Evolutionary conservation across 2,888 invertebrate genomes (phyloP).

Genomic region (Leptarthrus brevirostris): DNA sequence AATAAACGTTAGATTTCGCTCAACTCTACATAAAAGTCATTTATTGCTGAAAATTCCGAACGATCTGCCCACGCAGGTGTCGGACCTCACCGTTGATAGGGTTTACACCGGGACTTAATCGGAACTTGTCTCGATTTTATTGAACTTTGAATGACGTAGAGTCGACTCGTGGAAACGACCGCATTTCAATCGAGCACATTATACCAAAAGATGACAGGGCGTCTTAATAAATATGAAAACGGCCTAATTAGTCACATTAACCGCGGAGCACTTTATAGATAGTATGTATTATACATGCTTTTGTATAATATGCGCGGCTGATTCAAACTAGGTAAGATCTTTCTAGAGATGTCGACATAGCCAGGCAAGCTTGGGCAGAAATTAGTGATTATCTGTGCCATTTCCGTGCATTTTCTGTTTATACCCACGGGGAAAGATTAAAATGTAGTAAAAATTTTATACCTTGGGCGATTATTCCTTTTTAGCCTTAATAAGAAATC

Average conservation of each 20-base stretch:
- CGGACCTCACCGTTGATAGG: not conserved
- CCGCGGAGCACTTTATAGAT: too few relatives aligned
- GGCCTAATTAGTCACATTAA: slow-evolving; percentile 35
- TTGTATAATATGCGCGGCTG: too few relatives aligned
- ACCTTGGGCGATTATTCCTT: too few relatives aligned
- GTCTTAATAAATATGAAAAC: not conserved
- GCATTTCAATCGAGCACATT: not conserved
- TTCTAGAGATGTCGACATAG: too few relatives aligned
- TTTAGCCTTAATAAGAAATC: not conserved
- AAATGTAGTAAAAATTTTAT: slow-evolving; percentile 30
- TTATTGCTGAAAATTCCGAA: slow-evolving; percentile 40
- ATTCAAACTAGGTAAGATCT: too few relatives aligned
- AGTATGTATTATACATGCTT: too few relatives aligned
- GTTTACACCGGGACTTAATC: not conserved
- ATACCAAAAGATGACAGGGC: not conserved
- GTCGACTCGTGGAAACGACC: not conserved
- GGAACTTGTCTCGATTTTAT: slow-evolving; percentile 22
- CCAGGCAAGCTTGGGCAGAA: too few relatives aligned
- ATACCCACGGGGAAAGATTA: slow-evolving; percentile 5
- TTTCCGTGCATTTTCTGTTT: too few relatives aligned
- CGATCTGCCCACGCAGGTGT: slow-evolving; percentile 27
- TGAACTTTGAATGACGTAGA: slow-evolving; percentile 20
- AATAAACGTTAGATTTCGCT: slow-evolving; percentile 34
- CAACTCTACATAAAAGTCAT: slow-evolving; percentile 11
- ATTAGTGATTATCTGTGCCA: too few relatives aligned